Percentiles rank a stretch among this genome's conserved stretches.
phyloP scores from a whole-genome alignment of 2,797 vertebrate genomes.

The Spea hammondii region DNA sequence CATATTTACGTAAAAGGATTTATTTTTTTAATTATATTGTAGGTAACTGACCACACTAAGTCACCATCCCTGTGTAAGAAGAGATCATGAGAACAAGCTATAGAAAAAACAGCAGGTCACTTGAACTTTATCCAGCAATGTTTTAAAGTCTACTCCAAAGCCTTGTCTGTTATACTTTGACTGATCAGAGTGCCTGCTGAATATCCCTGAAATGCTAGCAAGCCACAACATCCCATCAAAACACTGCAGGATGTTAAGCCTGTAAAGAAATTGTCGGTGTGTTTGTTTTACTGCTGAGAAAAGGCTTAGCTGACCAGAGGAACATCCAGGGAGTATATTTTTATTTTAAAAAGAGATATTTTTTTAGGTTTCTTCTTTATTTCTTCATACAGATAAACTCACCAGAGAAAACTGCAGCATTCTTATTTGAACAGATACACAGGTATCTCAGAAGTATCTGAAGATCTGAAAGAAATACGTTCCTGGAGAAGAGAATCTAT shows the following conservation, averaged over 20 bases:
- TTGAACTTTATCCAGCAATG: constrained; percentile 24
- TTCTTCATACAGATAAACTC: neutral
- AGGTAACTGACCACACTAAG: too few relatives aligned
- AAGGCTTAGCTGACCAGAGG: constrained; percentile 29
- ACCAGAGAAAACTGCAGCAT: neutral
- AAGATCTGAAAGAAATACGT: too few relatives aligned
- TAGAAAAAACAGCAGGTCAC: constrained; percentile 5
- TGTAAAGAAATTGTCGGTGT: constrained; percentile 24
- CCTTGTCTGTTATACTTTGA: constrained; percentile 15
- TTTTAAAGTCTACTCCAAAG: neutral
- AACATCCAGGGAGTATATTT: neutral
- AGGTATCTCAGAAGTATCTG: too few relatives aligned
- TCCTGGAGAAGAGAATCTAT: too few relatives aligned
- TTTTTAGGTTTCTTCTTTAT: neutral
- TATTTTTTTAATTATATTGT: too few relatives aligned
- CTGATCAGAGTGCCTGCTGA: constrained; percentile 6
- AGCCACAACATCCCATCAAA: constrained; percentile 13
- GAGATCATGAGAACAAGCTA: neutral
- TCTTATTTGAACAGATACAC: neutral
- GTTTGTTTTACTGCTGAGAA: constrained; percentile 28
- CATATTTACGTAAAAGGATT: too few relatives aligned
- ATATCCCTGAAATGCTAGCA: constrained; percentile 2
- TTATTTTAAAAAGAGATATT: neutral
- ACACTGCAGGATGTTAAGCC: constrained; percentile 26
- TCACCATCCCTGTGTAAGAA: neutral